phyloP scores from a whole-genome alignment of 2,888 invertebrate species.

The Drosophila sordidula region DNA sequence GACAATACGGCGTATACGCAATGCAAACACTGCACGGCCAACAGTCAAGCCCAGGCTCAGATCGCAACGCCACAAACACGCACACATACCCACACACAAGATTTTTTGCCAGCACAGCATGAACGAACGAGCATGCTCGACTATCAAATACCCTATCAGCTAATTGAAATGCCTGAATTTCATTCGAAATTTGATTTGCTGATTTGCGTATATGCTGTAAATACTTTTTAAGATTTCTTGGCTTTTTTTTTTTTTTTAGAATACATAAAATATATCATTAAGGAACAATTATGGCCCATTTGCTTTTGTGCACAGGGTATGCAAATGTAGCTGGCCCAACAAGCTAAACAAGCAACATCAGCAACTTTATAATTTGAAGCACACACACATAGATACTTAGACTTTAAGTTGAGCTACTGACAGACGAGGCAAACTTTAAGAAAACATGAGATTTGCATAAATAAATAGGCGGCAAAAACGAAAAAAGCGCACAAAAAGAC shows the following conservation, averaged over 20 bases:
- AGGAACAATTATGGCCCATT: constrained; percentile 1
- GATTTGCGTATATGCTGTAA: too few species aligned
- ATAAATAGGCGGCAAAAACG: constrained; percentile 36
- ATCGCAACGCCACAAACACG: not conserved
- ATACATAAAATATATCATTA: too few species aligned
- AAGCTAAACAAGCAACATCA: constrained; percentile 30
- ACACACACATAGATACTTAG: constrained; percentile 3
- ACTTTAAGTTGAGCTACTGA: constrained; percentile 20
- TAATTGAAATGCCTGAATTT: too few species aligned
- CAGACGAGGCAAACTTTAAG: constrained; percentile 48
- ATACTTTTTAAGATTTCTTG: too few species aligned
- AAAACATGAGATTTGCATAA: constrained; percentile 67
- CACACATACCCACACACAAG: not conserved
- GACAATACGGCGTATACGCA: constrained; percentile 18
- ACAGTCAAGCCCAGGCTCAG: not conserved
- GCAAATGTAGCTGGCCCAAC: constrained; percentile 35
- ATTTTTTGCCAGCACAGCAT: not conserved
- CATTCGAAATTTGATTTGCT: too few species aligned
- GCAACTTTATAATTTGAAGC: constrained; percentile 63
- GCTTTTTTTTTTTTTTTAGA: too few species aligned
- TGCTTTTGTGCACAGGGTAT: constrained; percentile 1
- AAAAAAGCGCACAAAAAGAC: constrained; percentile 17
- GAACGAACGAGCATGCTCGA: not conserved
- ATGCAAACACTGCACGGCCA: constrained; percentile 5
- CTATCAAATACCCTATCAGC: not conserved